Conservation (phyloP, 2,797 vertebrate species). For the Macropodus opercularis region DNA sequence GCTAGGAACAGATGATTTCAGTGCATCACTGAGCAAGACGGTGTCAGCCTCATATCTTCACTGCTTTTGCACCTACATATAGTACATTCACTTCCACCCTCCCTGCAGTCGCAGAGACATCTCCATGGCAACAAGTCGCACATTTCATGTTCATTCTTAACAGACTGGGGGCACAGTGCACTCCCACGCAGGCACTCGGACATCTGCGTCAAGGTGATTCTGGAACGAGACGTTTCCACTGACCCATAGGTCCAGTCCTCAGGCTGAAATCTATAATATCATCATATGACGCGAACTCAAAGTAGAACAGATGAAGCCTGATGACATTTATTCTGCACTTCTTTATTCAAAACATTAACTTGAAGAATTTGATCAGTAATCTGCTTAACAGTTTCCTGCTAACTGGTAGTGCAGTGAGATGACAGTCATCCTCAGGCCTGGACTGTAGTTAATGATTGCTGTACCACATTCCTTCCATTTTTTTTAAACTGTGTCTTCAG, state of each 20-base stretch:
- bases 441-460: constrained; percentile 59
- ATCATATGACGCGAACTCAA: constrained; percentile 9
- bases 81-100: constrained; percentile 52
- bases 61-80: constrained; percentile 44
- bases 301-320: not conserved
- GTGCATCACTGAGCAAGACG: constrained; percentile 30
- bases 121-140: constrained; percentile 65
- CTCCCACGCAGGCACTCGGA: constrained; percentile 55
- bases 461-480: constrained; percentile 56
- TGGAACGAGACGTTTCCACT: constrained; percentile 32
- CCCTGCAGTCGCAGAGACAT: constrained; percentile 41
- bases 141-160: constrained; percentile 49
- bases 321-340: not conserved
- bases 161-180: constrained; percentile 39
- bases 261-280: constrained; percentile 16
- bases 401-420: constrained; percentile 7
- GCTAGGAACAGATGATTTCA: not conserved
- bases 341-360: not conserved
- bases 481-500: constrained; percentile 28
- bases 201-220: constrained; percentile 51
- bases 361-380: not conserved
- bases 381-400: constrained; percentile 15
- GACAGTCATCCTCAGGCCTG: not conserved
- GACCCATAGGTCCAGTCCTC: constrained; percentile 46
- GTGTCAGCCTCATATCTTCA: constrained; percentile 23